Evolutionary conservation across 2,888 invertebrate species (phyloP), one percentile per base, ranked within the genome.

Genomic region (Drosophila anomelani): DNA sequence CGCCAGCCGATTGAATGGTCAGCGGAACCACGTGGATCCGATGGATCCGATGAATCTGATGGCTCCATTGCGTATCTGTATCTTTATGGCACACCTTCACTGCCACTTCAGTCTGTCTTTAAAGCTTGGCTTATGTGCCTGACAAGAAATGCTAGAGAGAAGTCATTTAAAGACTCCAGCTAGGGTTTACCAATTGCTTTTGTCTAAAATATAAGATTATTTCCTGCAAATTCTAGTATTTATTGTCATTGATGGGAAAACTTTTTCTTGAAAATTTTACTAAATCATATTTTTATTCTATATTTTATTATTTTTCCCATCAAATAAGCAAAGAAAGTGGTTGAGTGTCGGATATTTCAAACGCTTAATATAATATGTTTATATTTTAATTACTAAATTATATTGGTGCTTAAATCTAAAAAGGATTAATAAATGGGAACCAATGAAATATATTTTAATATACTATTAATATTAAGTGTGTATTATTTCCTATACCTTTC

Each of bases 1-100:
- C 13, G 44, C 44, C 8, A 7, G 8, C 0, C 23, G 56, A 68
- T 68, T 68, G 34, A 56, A 56, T 68, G 49, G 69, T 17, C 67
- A 68, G 29, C 63, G 47, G 64, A 63, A 63, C 39, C 63, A 64
- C 64, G 64, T 63, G 69, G 46, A 67, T 67, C 69, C 69, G 69
- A 56, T 41, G 36, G 47, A 36, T 34, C 9, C 41, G 4, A 32
- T 10, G 15, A 15, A 43, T 51, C 44, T 15, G 15, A 4, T 29
- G 26, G 10, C 32, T 20, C 34, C 34, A 0, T 13, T 23, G 39
- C 39, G 67, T 46, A 38, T 66, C 34, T 34, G n/a, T 46, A 60
- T 60, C 63, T 59, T 17, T n/a, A 36, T 32, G 20, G 20, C 36
- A 36, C 34, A 51, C 34, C 51, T 51, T 10, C 5, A 15, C 20